Evolutionary conservation across 2,113 vertebrate genomes (phyloP), one percentile per base, ranked within the genome.

Genomic region (Heptranchias perlo): DNA sequence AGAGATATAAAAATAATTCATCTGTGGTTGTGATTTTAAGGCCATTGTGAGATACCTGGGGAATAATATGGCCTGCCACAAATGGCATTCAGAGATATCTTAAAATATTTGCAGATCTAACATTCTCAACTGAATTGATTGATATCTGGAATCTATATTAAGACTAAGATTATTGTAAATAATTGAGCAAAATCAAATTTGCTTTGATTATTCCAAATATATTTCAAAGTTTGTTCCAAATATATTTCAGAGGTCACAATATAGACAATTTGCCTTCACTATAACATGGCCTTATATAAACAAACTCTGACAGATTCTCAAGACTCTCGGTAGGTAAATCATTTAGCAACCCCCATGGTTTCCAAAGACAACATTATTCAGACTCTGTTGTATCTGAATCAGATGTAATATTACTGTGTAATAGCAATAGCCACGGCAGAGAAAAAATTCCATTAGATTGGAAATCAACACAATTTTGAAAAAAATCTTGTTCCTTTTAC

Each of bases 331-430:
- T 82, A 18, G 76, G 35, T 58, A 49, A 54, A 91, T 58, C 58
- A n/a, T 91, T 35, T 91, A 61, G 58, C 87, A 91, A 61, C 18
- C 31, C 31, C 4, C 13, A 61, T 92, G 35, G 54, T 92, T 91
- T 92, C 89, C 89, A 92, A 61, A 92, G 31, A 92, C 58, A 61
- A 62, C 54, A 62, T 92, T 54, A 52, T 52, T 52, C 25, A 87
- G 49, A 25, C 28, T 49, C 54, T 61, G 16, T 62, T 92, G 54
- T 16, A 61, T 92, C 31, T 18, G 86, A 92, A 92, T 92, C 89
- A 61, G 89, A 92, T 92, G n/a, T 82, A 14, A 39, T 92, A 61
- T 58, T 91, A 92, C 58, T 39, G 31, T 62, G 84, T n/a, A 92
- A 62, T 54, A 58, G 5, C 54, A 39, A 92, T 62, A n/a, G 16